Evolutionary conservation across 2,113 vertebrate genomes (phyloP).

Genomic region (Pterocles gutturalis): DNA sequence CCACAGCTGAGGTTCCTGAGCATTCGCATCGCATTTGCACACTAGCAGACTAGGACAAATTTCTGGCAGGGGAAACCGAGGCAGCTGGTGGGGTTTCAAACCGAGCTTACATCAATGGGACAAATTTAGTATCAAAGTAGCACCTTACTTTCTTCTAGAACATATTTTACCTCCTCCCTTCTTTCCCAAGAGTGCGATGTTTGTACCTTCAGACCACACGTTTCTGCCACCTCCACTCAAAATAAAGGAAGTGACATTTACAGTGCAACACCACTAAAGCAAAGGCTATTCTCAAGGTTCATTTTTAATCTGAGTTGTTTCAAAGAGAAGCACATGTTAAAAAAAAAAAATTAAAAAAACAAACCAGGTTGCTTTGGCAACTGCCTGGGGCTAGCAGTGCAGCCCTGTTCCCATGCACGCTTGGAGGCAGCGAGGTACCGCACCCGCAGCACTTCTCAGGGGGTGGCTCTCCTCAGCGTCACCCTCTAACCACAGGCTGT

Average conservation of each 20-base stretch:
- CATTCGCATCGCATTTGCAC: fast-evolving
- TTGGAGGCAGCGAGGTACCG: background rate
- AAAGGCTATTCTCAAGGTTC: constrained; percentile 38
- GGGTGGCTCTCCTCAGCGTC: constrained; percentile 39
- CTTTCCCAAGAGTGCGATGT: background rate
- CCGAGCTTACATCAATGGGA: background rate
- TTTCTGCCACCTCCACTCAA: constrained; percentile 36
- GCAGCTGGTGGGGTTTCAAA: background rate
- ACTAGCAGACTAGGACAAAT: background rate
- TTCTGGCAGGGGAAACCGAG: background rate
- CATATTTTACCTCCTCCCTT: background rate
- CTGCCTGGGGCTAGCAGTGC: constrained; percentile 1
- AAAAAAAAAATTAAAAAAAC: background rate
- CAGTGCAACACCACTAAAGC: background rate
- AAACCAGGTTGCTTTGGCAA: constrained; percentile 37
- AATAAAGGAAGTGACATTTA: constrained; percentile 52
- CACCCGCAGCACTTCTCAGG: constrained; percentile 20
- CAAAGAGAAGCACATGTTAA: constrained; percentile 16
- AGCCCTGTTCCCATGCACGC: background rate
- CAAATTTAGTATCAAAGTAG: constrained; percentile 15
- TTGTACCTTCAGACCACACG: constrained; percentile 22
- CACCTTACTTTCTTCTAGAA: constrained; percentile 16
- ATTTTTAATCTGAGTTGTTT: constrained; percentile 44
- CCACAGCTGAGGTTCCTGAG: background rate
- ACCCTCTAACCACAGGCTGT: background rate